phyloP scores from a whole-genome alignment of 2,113 vertebrate species.

The Phoxinus phoxinus region DNA sequence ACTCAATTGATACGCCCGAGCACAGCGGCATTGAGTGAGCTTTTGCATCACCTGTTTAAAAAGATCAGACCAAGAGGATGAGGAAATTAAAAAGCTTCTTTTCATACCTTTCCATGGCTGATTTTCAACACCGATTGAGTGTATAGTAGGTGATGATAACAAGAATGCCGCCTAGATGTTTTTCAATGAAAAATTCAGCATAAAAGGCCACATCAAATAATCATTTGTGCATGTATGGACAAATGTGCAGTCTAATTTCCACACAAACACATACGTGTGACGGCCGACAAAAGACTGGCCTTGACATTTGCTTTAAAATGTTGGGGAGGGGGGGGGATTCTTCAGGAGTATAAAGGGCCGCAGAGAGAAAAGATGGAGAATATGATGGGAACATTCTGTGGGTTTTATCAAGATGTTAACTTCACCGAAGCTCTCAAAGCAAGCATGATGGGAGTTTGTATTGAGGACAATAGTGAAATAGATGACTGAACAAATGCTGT shows the following conservation, averaged over 20 bases:
- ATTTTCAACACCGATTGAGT: constrained; percentile 11
- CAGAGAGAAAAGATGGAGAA: constrained; percentile 14
- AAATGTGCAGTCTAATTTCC: constrained; percentile 2
- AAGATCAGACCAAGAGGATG: constrained; percentile 9
- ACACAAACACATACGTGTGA: neutral
- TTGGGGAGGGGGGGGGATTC: neutral
- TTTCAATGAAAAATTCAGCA: neutral
- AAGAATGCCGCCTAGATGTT: constrained; percentile 6
- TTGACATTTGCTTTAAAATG: constrained; percentile 40
- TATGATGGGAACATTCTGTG: constrained; percentile 7
- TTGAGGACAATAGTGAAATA: neutral
- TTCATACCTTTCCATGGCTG: constrained; percentile 21
- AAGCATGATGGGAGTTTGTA: neutral
- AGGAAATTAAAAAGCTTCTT: constrained; percentile 27
- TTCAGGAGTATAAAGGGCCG: constrained; percentile 3
- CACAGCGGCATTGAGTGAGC: constrained; percentile 4
- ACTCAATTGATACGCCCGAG: neutral
- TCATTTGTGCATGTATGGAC: neutral
- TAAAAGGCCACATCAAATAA: constrained; percentile 17
- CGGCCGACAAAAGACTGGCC: constrained; percentile 35
- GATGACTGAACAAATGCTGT: neutral
- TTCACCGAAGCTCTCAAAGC: neutral
- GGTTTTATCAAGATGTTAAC: constrained; percentile 25
- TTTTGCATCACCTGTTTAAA: constrained; percentile 20
- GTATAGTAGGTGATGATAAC: constrained; percentile 11